Base-by-base conservation (phyloP, 2,797 vertebrate species). In the Emydoidea blandingii region DNA sequence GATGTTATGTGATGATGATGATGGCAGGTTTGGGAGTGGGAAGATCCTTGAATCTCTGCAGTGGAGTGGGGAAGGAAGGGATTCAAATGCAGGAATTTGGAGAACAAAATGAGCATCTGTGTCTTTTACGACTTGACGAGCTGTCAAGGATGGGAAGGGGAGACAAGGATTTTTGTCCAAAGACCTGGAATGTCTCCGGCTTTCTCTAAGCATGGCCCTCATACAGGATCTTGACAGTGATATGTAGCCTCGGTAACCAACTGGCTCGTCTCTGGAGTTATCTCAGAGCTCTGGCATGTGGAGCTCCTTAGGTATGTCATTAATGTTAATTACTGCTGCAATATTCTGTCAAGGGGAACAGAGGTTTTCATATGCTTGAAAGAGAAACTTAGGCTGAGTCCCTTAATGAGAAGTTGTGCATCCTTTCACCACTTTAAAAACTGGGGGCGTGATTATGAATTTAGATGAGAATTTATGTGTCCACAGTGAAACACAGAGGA, bases 391-490 rank as follows among this genome's bases (percentile, higher is more conserved):
- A 81, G 91, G 76, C 90, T 6, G n/a, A 89, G 97, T 93, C 95
- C 96, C 86, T 83, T 98, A 98, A 98, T 97, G 98, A 98, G 98
- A 92, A 88, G 94, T 85, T 83, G 87, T 91, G 82, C 89, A 91
- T 97, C 97, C 83, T 98, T 94, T 56, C 1, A 54, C 62, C 84
- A 85, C 95, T 50, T 47, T 85, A 87, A 95, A 97, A 98, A 98
- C 95, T 93, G 96, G 95, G 98, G 98, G 97, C 97, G 95, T 99
- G 99, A 98, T 98, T 97, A 95, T 98, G 99, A 98, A 99, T 99
- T 99, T 99, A 99, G 98, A 99, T 99, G 98, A 98, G 98, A 98
- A 96, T 99, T 99, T 98, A 98, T 91, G 65, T 95, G 97, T 86
- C 93, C 87, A 74, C 83, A 65, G 74, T 74, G 86, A 89, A 81